Base-by-base conservation (phyloP, 2,797 vertebrate species). In the Urophycis tenuis region DNA sequence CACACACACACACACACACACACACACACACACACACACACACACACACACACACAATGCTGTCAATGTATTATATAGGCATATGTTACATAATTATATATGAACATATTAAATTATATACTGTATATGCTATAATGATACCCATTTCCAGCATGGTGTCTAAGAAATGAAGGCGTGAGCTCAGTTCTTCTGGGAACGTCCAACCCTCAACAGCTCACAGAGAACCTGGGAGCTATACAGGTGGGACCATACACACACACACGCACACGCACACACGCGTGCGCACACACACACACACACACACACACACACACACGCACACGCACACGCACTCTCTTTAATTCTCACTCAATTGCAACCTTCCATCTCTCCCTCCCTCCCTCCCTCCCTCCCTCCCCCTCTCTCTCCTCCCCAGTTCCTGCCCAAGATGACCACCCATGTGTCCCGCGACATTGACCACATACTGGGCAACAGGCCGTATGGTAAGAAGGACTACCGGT, bases 201-300 rank as follows among this genome's bases (percentile, higher is more conserved):
- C 79, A 99, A 94, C 88, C 96, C 97, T 0, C 95, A 98, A 78
- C 98, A 99, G 90, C 95, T 99, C 78, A 96, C 96, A 0, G 98
- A 99, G 90, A 99, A 99, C 91, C 95, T 99, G 0, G 97, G 98
- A 80, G 98, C 98, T 91, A 99, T 99, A 85, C 98, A 99, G 96
- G 98, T 93, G 86, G 92, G 91, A 82, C 34, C 30, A 22, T 41
- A 45, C 72, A 60, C 76, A 80, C 53, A 73, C 53, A 64, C 53
- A 64, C 53, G 29, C 49, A 60, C 22, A n/a, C 49, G n/a, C 49
- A 77, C 30, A 77, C 30, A 72, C 70, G 31, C 36, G 71, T 78
- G 76, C 0, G 60, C 39, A 41, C 39, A 41, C 39, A 41, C 39
- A 41, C 39, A 41, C 39, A 41, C 39, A 77, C 30, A 77, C 30